phyloP scores from a whole-genome alignment of 2,797 vertebrate species.

The Neoniphon sammara region DNA sequence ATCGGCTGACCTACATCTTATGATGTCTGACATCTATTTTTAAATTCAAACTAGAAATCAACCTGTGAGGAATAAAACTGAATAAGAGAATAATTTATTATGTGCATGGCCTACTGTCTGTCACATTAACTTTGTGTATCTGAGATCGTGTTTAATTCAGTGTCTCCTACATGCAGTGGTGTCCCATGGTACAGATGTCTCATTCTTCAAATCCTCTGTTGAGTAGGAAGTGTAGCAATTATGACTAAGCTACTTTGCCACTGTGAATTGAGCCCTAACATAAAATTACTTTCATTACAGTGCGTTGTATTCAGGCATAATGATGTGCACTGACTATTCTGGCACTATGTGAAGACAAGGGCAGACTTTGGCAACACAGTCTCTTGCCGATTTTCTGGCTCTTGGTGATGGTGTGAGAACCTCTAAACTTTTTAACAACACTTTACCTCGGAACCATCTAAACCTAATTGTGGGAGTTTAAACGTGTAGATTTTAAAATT shows the following conservation, averaged over 20 bases:
- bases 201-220: constrained; percentile 32
- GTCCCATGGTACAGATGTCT: constrained; percentile 26
- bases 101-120: background rate
- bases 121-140: constrained; percentile 8
- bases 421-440: too few relatives aligned
- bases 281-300: constrained; percentile 25
- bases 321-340: background rate
- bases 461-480: too few relatives aligned
- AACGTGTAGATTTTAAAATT: too few relatives aligned
- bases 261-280: constrained; percentile 32
- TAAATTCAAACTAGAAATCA: background rate
- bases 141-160: constrained; percentile 28
- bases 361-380: background rate
- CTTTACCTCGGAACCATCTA: too few relatives aligned
- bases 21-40: background rate
- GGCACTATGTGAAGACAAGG: background rate
- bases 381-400: background rate
- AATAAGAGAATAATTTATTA: constrained; percentile 13
- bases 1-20: constrained; percentile 3
- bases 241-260: constrained; percentile 21
- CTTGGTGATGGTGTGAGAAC: background rate
- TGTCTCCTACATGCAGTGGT: background rate
- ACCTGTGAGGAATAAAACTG: constrained; percentile 2
- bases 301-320: constrained; percentile 20
- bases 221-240: constrained; percentile 38